Evolutionary conservation across 1,140 invertebrate genomes (phyloP), one percentile per base, ranked within the genome.

Genomic region (Caenorhabditis remanei): DNA sequence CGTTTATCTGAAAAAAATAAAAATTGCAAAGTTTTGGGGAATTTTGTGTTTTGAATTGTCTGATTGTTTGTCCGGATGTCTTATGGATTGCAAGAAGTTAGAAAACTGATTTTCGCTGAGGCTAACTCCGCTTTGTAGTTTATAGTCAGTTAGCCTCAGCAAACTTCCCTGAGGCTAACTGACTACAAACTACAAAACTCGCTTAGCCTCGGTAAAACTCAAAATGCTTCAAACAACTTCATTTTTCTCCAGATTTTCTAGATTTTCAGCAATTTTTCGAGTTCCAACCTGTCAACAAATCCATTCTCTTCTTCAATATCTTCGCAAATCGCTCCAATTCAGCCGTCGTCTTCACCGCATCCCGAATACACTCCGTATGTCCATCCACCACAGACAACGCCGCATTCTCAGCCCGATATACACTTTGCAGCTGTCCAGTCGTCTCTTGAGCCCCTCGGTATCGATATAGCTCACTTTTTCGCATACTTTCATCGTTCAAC

Each of bases 351-450:
- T 41, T 41, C 4, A 79, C 19, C 7, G 6, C 13, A 13, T 79
- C 71, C 41, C 71, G 6, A 50, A 79, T 79, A 79, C 71, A 79
- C 9, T 79, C 71, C 40, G 71, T 46, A 79, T 79, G 6, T 32
- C n/a, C 46, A 24, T 79, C 71, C 13, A 50, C 41, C 71, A 79
- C 71, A 1, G 71, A 79, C n/a, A 21, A n/a, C 21, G 71, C 71
- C n/a, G 71, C 71, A 50, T 79, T 79, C 24, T 79, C 71, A n/a
- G 71, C 71, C 71, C 19, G 5, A 50, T 79, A 79, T 7, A 79
- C 71, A 50, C 41, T 43, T 79, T 50, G 40, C 4, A 79, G 46
- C 46, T 79, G 71, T 32, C 71, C 71, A 24, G 40, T 24, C n/a
- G 71, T 79, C n/a, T 79, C 71, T n/a, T 50, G 46, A 79, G 53